Evolutionary conservation across 2,797 vertebrate species (phyloP).

Genomic region (Danio choprae): DNA sequence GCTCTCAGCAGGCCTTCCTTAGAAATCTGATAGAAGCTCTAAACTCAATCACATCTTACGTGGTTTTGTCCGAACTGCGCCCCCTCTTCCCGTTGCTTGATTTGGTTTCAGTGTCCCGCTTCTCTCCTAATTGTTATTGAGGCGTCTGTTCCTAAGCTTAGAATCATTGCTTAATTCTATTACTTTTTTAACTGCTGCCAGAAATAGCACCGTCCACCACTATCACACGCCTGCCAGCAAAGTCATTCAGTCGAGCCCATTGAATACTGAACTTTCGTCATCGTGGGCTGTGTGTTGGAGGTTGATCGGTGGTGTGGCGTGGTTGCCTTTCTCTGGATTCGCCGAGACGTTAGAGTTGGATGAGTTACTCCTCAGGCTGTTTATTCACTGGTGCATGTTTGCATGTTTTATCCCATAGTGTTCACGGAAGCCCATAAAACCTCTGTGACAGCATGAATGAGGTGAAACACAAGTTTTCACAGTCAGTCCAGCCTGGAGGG

Average conservation of each 20-base stretch:
- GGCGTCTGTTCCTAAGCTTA: constrained; percentile 44
- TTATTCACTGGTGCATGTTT: neutral
- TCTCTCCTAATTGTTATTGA: constrained; percentile 59
- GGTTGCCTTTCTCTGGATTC: neutral
- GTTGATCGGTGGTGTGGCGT: neutral
- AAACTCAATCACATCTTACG: constrained; percentile 24
- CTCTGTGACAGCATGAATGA: neutral
- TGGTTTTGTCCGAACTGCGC: neutral
- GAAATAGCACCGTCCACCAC: constrained; percentile 45
- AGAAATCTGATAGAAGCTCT: constrained; percentile 39
- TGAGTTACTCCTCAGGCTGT: constrained; percentile 20
- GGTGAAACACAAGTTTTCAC: constrained; percentile 10
- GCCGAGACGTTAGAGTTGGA: constrained; percentile 5
- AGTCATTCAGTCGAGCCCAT: constrained; percentile 50
- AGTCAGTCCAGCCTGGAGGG: neutral
- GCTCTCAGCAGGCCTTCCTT: constrained; percentile 24
- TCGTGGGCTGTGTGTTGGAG: neutral
- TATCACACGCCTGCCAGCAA: constrained; percentile 48
- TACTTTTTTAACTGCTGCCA: constrained; percentile 52
- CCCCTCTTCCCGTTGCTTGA: constrained; percentile 2
- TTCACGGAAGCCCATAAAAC: constrained; percentile 2
- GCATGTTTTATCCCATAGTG: neutral
- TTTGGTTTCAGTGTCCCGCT: neutral
- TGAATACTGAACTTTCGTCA: neutral
- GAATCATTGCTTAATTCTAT: constrained; percentile 60